Conservation (phyloP, 2,888 invertebrate species). For the Drosophila sordidula region DNA sequence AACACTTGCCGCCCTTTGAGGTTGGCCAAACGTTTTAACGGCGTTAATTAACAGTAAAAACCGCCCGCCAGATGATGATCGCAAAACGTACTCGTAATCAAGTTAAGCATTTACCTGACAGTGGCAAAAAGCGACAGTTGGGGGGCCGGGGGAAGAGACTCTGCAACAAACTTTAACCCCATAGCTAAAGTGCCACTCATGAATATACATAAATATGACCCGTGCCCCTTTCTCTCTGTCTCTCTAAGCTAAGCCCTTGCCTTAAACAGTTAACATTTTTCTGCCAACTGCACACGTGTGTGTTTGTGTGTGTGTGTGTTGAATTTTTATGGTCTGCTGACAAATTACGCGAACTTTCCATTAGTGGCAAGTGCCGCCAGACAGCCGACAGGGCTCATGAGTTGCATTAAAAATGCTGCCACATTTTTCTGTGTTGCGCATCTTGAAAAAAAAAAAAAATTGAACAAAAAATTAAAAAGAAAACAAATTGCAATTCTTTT, state of each 20-base stretch:
- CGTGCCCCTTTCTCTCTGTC: not conserved
- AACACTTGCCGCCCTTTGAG: slow-evolving; percentile 23
- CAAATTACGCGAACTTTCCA: slow-evolving; percentile 75
- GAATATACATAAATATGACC: slow-evolving; percentile 43
- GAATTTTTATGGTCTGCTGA: slow-evolving; percentile 73
- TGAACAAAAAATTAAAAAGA: no score
- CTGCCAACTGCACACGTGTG: slow-evolving; percentile 52
- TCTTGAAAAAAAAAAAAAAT: slow-evolving; percentile 2
- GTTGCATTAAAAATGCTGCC: slow-evolving; percentile 38
- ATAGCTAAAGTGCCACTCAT: slow-evolving; percentile 50
- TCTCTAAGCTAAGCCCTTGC: slow-evolving; percentile 8
- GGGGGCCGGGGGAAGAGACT: slow-evolving; percentile 26
- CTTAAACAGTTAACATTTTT: slow-evolving; percentile 63
- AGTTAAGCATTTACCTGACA: slow-evolving; percentile 32
- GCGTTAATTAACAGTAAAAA: slow-evolving; percentile 61
- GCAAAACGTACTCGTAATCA: slow-evolving; percentile 30
- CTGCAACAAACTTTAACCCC: slow-evolving; percentile 71
- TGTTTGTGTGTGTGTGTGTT: slow-evolving; percentile 31
- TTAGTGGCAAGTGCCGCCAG: slow-evolving; percentile 53
- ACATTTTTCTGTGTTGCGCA: slow-evolving; percentile 8
- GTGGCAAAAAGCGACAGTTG: not conserved
- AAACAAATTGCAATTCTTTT: not conserved
- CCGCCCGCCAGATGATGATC: slow-evolving; percentile 9
- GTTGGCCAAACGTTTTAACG: slow-evolving; percentile 24
- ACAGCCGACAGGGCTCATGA: slow-evolving; percentile 22